phyloP scores from a whole-genome alignment of 2,113 vertebrate species.

The Mastomys natalensis region DNA sequence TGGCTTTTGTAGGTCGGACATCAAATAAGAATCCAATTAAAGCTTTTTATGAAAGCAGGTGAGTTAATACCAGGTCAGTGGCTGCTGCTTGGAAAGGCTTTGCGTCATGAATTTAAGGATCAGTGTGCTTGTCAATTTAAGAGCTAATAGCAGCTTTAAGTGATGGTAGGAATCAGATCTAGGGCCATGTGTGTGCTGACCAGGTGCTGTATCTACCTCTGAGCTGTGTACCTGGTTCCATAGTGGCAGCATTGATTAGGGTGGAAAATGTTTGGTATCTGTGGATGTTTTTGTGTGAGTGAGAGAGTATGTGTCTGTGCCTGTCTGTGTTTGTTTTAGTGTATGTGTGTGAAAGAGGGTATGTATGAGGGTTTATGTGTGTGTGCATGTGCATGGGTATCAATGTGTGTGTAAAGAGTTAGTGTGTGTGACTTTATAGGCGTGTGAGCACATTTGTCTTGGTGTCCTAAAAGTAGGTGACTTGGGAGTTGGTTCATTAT shows the following conservation, averaged over 20 bases:
- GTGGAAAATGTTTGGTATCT: background rate
- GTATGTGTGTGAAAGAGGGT: background rate
- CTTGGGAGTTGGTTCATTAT: background rate
- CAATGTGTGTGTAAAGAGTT: too few species aligned
- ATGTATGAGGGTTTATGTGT: background rate
- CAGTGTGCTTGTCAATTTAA: background rate
- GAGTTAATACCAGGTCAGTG: slow-evolving; percentile 71
- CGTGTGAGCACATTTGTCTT: background rate
- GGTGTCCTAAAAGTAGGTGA: background rate
- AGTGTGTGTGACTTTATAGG: background rate
- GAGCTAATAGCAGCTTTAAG: background rate
- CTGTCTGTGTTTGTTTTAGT: background rate
- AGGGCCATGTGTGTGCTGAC: background rate
- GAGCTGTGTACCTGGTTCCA: background rate
- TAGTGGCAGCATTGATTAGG: too few species aligned
- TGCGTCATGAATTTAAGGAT: slow-evolving; percentile 1
- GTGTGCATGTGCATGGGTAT: background rate
- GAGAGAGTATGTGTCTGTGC: too few species aligned
- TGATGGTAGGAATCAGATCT: background rate
- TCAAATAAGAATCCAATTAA: slow-evolving; percentile 69
- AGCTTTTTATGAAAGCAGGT: slow-evolving; percentile 80
- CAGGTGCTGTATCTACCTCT: background rate
- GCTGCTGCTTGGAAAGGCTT: slow-evolving; percentile 10
- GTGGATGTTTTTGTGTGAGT: background rate
- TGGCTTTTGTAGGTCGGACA: slow-evolving; percentile 79